These are phyloP conservation scores for Philopotamus ludificatus DNA, from an alignment of 1,140 invertebrate genomes.

Conservation along the genomic window DNA sequence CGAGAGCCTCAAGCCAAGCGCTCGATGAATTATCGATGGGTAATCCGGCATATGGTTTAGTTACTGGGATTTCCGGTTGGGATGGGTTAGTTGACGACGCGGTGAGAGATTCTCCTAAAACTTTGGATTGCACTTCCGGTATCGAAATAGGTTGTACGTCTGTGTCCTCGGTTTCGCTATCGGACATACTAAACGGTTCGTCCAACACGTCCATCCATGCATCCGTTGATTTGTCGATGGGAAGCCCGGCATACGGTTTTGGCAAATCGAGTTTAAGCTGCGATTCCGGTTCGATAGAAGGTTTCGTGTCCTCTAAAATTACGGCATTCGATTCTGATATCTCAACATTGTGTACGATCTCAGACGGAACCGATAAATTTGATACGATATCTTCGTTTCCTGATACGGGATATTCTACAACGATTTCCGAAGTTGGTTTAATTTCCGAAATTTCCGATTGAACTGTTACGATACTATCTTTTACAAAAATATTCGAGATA, in stretches of 20 bases:
- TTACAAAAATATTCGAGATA: background rate
- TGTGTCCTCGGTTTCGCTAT: conserved; percentile 44
- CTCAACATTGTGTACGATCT: too few species aligned
- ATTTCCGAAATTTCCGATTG: too few species aligned
- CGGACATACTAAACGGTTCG: conserved; percentile 54
- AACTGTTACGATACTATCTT: background rate
- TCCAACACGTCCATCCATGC: conserved; percentile 55
- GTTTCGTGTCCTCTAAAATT: too few species aligned
- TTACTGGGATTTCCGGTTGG: background rate
- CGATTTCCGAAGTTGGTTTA: too few species aligned
- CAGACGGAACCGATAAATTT: too few species aligned
- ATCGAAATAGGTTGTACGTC: background rate
- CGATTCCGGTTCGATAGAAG: too few species aligned
- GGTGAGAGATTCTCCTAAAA: background rate
- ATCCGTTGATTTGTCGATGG: conserved; percentile 45
- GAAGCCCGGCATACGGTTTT: conserved; percentile 45
- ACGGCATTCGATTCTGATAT: too few species aligned
- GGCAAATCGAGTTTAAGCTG: too few species aligned
- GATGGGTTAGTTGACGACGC: too few species aligned
- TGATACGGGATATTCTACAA: too few species aligned
- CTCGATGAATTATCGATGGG: conserved; percentile 53
- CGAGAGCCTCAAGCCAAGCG: conserved; percentile 56
- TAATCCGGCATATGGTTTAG: conserved; percentile 46
- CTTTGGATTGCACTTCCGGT: too few species aligned
- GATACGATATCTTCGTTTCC: too few species aligned